A percentile compares a stretch with the other conserved stretches of the same genome.
Conservation (phyloP, 2,888 invertebrate species). For the Phortica okadai region DNA sequence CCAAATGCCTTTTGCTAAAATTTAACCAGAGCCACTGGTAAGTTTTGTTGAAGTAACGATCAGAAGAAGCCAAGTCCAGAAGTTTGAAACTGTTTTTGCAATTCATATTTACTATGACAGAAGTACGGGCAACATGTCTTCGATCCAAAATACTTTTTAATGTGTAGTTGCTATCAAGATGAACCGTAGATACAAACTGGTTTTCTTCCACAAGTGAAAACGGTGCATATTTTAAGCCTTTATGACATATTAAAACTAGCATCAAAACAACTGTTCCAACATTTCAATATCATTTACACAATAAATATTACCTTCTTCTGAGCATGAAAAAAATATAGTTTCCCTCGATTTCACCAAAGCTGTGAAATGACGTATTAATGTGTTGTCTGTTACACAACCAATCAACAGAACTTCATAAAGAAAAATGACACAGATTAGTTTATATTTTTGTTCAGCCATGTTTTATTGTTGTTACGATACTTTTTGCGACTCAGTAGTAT, state of each 20-base stretch:
- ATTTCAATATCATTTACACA: neutral
- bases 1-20: conserved; percentile 45
- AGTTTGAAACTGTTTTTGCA: conserved; percentile 52
- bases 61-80: conserved; percentile 55
- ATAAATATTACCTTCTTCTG: conserved; percentile 50
- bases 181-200: conserved; percentile 52
- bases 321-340: conserved; percentile 61
- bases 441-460: too few relatives aligned
- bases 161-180: conserved; percentile 49
- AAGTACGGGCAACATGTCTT: conserved; percentile 56
- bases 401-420: too few relatives aligned
- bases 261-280: neutral
- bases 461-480: too few relatives aligned
- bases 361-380: conserved; percentile 55
- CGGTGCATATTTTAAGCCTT: conserved; percentile 46
- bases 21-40: conserved; percentile 73
- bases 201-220: conserved; percentile 51
- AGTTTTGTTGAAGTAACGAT: conserved; percentile 70
- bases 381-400: conserved; percentile 12
- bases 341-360: conserved; percentile 57
- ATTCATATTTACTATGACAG: conserved; percentile 61
- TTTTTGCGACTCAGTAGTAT: too few relatives aligned
- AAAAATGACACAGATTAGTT: too few relatives aligned
- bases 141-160: conserved; percentile 51
- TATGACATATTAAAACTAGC: conserved; percentile 41